phyloP scores from a whole-genome alignment of 2,797 vertebrate genomes.

The Florisuga fusca region DNA sequence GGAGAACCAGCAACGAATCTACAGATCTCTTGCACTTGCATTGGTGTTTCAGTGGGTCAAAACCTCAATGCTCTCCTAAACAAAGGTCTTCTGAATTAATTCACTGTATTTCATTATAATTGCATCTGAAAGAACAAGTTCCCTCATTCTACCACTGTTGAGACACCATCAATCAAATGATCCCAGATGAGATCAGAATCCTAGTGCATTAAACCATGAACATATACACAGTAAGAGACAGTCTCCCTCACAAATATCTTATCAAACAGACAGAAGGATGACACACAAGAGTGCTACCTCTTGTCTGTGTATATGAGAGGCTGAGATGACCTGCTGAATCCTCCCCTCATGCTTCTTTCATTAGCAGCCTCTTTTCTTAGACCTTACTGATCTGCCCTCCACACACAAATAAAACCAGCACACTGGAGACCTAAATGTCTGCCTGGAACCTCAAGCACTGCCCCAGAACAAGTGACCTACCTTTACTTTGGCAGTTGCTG shows the following conservation, averaged over 20 bases:
- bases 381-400: not conserved
- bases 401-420: rapidly evolving
- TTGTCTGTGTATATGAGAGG: no score
- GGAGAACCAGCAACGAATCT: not conserved
- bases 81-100: not conserved
- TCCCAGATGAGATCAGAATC: not conserved
- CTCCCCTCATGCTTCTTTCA: not conserved
- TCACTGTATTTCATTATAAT: not conserved
- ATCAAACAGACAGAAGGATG: not conserved
- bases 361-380: not conserved
- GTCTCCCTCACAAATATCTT: not conserved
- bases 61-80: not conserved
- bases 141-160: not conserved
- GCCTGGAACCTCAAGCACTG: not conserved
- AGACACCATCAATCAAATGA: not conserved
- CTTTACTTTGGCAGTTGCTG: conserved; percentile 97
- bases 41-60: not conserved
- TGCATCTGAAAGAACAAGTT: not conserved
- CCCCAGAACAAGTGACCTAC: conserved; percentile 69
- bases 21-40: not conserved
- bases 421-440: not conserved
- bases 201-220: not conserved
- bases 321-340: not conserved
- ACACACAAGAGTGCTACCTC: not conserved
- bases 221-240: not conserved